Conservation (phyloP, 2,797 vertebrate genomes). For the Hippopotamyrus pictus region DNA sequence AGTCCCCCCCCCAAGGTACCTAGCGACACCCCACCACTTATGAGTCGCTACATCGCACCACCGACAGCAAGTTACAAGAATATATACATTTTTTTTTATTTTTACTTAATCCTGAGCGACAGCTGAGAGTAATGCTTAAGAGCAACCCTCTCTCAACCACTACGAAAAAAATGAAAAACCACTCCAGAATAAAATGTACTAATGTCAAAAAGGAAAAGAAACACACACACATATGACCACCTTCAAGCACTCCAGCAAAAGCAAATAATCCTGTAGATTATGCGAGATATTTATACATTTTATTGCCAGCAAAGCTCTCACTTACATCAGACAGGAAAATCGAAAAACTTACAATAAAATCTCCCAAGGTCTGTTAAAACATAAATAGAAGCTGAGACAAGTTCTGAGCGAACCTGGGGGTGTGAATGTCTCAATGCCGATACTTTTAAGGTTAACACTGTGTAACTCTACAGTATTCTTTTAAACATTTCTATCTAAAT, state of each 20-base stretch:
- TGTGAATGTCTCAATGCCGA: not conserved
- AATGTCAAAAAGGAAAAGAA: conserved; percentile 20
- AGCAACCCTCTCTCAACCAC: conserved; percentile 60
- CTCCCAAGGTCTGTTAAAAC: not conserved
- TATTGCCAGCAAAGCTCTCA: not conserved
- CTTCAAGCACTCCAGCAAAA: conserved; percentile 47
- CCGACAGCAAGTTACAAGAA: not conserved
- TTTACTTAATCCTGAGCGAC: conserved; percentile 51
- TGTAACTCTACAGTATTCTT: not conserved
- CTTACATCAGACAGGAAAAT: conserved; percentile 6
- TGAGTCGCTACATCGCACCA: not conserved
- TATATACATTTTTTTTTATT: conserved; percentile 15
- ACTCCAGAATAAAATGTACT: conserved; percentile 53
- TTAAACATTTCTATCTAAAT: not conserved
- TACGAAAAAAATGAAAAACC: conserved; percentile 42
- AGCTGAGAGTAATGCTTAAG: conserved; percentile 58
- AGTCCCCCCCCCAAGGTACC: conserved; percentile 49
- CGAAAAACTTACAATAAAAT: conserved; percentile 11
- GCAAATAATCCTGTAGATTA: conserved; percentile 4
- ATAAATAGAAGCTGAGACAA: not conserved
- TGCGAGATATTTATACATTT: not conserved
- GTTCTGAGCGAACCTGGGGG: not conserved
- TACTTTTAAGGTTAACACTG: conserved; percentile 7
- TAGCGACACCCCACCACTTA: conserved; percentile 44
- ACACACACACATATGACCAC: not conserved